Conservation (phyloP, 2,113 vertebrate genomes). For the Corapipo altera region DNA sequence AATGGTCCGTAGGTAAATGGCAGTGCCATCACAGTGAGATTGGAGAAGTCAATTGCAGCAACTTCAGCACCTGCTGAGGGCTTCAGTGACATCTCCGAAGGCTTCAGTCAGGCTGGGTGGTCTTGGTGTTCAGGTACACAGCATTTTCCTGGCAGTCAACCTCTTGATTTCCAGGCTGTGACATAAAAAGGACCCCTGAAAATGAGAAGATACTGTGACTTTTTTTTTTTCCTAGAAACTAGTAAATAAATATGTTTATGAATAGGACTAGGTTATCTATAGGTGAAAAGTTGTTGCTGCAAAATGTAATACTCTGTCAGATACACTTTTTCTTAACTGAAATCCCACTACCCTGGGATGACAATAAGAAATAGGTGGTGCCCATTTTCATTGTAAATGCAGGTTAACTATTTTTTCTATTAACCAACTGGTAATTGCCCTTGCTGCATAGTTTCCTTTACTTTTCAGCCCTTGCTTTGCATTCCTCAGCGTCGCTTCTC, state of each 20-base stretch:
- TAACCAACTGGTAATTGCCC: background rate
- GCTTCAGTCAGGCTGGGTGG: background rate
- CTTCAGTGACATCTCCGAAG: background rate
- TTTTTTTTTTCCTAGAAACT: background rate
- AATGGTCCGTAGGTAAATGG: fast-evolving
- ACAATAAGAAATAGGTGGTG: background rate
- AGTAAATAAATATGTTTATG: background rate
- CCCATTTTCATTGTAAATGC: background rate
- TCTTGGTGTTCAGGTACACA: background rate
- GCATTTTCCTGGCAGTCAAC: background rate
- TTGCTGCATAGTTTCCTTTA: slow-evolving; percentile 40
- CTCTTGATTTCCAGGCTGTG: background rate
- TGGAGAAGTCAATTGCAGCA: background rate
- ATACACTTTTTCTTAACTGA: background rate
- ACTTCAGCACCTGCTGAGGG: background rate
- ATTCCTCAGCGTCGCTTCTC: slow-evolving; percentile 4
- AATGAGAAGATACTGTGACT: background rate
- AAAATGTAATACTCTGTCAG: background rate
- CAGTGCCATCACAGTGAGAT: background rate
- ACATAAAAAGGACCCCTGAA: background rate
- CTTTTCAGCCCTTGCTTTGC: background rate
- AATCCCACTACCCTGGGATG: background rate
- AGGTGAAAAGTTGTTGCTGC: background rate
- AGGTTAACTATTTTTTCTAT: background rate
- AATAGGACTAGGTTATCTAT: background rate